phyloP scores from a whole-genome alignment of 2,113 vertebrate species.

The Centropus bengalensis region DNA sequence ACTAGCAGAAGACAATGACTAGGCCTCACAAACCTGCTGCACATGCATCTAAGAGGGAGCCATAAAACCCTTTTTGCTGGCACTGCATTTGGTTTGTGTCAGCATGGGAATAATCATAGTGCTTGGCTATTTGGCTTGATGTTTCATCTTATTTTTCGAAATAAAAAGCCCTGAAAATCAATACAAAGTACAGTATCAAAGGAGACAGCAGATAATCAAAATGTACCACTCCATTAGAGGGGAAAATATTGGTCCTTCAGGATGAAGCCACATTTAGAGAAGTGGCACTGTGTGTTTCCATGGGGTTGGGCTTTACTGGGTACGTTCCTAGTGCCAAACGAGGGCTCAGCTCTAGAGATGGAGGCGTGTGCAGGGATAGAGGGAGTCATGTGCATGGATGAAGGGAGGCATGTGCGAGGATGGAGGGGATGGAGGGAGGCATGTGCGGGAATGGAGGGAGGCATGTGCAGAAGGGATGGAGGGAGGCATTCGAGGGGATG shows the following conservation, averaged over 20 bases:
- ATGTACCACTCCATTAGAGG: fast-evolving
- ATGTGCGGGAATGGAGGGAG: too few relatives aligned
- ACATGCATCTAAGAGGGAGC: not conserved
- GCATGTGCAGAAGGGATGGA: too few relatives aligned
- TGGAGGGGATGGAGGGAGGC: too few relatives aligned
- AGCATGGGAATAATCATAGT: not conserved
- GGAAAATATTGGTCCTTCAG: fast-evolving
- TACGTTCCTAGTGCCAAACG: not conserved
- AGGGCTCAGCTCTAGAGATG: too few relatives aligned
- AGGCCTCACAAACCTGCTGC: fast-evolving
- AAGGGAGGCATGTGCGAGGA: too few relatives aligned
- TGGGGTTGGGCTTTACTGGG: not conserved
- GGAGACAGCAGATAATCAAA: not conserved
- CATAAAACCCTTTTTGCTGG: not conserved
- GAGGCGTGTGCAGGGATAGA: too few relatives aligned
- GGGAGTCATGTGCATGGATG: too few relatives aligned
- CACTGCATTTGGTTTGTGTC: not conserved
- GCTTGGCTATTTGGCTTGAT: fast-evolving
- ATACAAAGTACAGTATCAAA: fast-evolving
- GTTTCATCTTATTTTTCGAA: not conserved
- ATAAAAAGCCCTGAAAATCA: not conserved
- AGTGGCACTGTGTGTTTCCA: not conserved
- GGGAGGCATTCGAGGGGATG: too few relatives aligned
- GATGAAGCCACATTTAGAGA: fast-evolving
- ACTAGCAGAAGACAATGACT: not conserved